phyloP scores from a whole-genome alignment of 2,797 vertebrate species.

The Artibeus jamaicensis region DNA sequence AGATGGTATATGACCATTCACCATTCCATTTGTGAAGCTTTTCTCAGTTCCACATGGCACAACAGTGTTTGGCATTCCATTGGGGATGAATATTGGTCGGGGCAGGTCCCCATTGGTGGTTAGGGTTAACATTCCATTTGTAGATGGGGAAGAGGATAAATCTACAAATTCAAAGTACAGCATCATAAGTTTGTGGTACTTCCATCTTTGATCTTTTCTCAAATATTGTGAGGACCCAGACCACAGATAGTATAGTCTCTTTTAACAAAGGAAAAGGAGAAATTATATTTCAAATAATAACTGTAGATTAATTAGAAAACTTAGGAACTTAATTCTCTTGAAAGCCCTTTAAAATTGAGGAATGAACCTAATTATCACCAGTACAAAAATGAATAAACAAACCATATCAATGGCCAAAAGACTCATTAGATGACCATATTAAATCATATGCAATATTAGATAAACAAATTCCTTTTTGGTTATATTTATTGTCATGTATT shows the following conservation, averaged over 20 bases:
- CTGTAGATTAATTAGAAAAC: neutral
- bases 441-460: neutral
- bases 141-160: slow-evolving; percentile 79
- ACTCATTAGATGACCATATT: neutral
- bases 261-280: neutral
- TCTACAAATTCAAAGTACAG: slow-evolving; percentile 76
- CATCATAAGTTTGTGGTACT: neutral
- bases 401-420: slow-evolving; percentile 1
- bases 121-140: slow-evolving; percentile 84
- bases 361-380: slow-evolving; percentile 22
- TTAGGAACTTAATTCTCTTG: neutral
- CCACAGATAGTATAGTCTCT: neutral
- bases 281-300: slow-evolving; percentile 37
- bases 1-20: slow-evolving; percentile 89
- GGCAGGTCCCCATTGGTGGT: slow-evolving; percentile 85
- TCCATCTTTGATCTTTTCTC: slow-evolving; percentile 28
- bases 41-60: slow-evolving; percentile 87
- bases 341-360: neutral
- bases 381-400: neutral
- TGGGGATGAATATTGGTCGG: slow-evolving; percentile 88
- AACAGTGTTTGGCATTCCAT: slow-evolving; percentile 90
- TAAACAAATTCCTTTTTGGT: slow-evolving; percentile 19
- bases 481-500: slow-evolving; percentile 26
- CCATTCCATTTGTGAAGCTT: slow-evolving; percentile 84
- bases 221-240: slow-evolving; percentile 3